Base-by-base conservation (phyloP, 2,113 vertebrate species). In the Mustela lutreola region DNA sequence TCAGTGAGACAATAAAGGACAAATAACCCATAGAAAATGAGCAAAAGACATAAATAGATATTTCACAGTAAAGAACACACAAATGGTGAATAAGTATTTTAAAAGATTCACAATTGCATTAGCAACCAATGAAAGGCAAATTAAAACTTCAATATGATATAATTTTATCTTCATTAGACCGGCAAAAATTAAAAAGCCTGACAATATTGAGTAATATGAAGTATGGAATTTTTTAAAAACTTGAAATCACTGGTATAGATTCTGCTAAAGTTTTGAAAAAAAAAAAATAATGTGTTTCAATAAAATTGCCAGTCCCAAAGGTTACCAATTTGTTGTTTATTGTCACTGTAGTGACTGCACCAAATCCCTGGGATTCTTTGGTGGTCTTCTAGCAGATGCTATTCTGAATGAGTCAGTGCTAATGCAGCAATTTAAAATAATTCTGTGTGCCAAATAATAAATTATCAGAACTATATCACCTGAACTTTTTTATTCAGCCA, bases 371-470 rank as follows among this genome's bases (percentile, higher is more conserved):
- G 82, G 82, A 80, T 91, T 92, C 75, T 96, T 96, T 95, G 94
- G 81, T 94, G 63, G 18, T 53, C 89, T 94, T 92, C 93, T 73
- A 97, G 78, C 2, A 75, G 39, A 89, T 82, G 76, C 48, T 97
- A 84, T 84, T 97, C 85, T 88, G 87, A 89, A 92, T 90, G 78
- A 94, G 42, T 90, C 82, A 76, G 89, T 89, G 58, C 70, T 92
- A 97, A 97, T 71, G 81, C 33, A 86, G 73, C 84, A 89, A 98
- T 95, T 97, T 95, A 93, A 92, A 94, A 95, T 93, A 96, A 89
- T 76, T 96, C 50, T 71, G 21, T 26, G 42, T 76, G 79, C 80
- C 86, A 97, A 96, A 65, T 84, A 96, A 87, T 84, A 89, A 82
- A 92, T 81, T 96, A 63, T 89, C 91, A 97, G 86, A 97, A 87